A percentile compares a stretch with the other conserved stretches of the same genome.
Evolutionary conservation across 2,797 vertebrate genomes (phyloP).

Genomic region (Euthynnus affinis): DNA sequence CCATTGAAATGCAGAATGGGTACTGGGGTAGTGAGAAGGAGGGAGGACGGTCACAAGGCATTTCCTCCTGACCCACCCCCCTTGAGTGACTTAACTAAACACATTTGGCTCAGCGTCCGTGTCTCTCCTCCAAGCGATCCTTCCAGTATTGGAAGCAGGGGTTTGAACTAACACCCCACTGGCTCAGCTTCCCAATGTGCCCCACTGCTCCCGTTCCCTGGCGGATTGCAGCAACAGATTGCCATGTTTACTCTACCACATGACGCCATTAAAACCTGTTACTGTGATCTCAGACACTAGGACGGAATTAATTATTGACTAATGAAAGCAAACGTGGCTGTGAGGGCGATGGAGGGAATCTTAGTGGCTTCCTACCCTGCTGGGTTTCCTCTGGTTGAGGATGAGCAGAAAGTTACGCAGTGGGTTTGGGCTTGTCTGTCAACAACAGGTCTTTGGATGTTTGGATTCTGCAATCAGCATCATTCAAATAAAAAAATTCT

Average conservation of each 20-base stretch:
- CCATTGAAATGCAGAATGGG: slow-evolving; percentile 87
- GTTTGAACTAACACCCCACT: slow-evolving; percentile 83
- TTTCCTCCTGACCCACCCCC: slow-evolving; percentile 86
- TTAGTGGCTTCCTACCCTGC: slow-evolving; percentile 68
- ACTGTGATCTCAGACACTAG: slow-evolving; percentile 87
- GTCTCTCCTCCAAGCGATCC: slow-evolving; percentile 79
- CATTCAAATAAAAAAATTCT: slow-evolving; percentile 31
- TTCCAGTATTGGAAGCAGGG: slow-evolving; percentile 75
- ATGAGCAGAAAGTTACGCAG: slow-evolving; percentile 83
- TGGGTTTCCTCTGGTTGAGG: slow-evolving; percentile 73
- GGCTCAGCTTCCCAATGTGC: slow-evolving; percentile 79
- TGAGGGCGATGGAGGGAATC: slow-evolving; percentile 69
- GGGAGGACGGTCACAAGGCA: slow-evolving; percentile 86
- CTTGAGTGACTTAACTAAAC: slow-evolving; percentile 87
- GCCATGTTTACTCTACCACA: slow-evolving; percentile 89
- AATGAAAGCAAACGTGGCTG: slow-evolving; percentile 84
- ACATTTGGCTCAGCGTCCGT: slow-evolving; percentile 81
- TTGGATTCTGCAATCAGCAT: slow-evolving; percentile 53
- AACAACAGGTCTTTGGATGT: slow-evolving; percentile 82
- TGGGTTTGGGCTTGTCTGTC: slow-evolving; percentile 78
- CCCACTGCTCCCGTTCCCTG: slow-evolving; percentile 83
- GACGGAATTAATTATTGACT: slow-evolving; percentile 87
- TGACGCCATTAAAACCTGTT: slow-evolving; percentile 89
- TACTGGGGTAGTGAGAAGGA: slow-evolving; percentile 80
- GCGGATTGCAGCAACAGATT: slow-evolving; percentile 89